A percentile compares a stretch with the other conserved stretches of the same genome.
phyloP scores from a whole-genome alignment of 2,888 invertebrate genomes.

The Noctua comes region DNA sequence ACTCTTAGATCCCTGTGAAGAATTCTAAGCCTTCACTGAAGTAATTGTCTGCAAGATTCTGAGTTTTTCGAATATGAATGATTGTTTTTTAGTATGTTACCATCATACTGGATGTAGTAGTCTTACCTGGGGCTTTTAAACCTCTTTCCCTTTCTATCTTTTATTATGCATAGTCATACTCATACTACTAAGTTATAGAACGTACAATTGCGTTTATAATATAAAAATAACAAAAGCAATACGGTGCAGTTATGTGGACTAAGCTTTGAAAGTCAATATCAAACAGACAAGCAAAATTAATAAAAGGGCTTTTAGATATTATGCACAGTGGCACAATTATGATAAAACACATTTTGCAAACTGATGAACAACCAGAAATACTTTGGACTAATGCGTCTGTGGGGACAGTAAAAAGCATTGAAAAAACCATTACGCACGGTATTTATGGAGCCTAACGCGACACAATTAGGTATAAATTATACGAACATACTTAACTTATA shows the following conservation, averaged over 20 bases:
- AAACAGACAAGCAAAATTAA: slow-evolving; percentile 12
- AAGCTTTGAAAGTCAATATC: background rate
- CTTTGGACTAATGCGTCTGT: slow-evolving; percentile 60
- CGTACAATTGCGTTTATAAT: background rate
- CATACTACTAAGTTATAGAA: background rate
- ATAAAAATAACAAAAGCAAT: background rate
- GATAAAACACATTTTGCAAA: slow-evolving; percentile 49
- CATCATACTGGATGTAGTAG: background rate
- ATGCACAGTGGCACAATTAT: slow-evolving; percentile 28
- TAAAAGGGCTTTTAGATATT: slow-evolving; percentile 9
- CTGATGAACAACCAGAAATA: slow-evolving; percentile 58
- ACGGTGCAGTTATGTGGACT: background rate
- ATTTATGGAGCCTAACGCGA: slow-evolving; percentile 59
- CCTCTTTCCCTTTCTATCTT: background rate
- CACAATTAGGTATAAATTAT: slow-evolving; percentile 56
- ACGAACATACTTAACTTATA: slow-evolving; percentile 34
- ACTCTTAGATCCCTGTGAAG: slow-evolving; percentile 37
- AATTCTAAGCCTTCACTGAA: slow-evolving; percentile 37
- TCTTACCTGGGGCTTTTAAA: background rate
- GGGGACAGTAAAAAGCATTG: slow-evolving; percentile 63
- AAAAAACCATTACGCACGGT: slow-evolving; percentile 60
- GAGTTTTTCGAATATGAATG: slow-evolving; percentile 9
- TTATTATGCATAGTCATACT: background rate
- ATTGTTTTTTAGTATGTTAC: background rate
- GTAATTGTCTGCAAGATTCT: slow-evolving; percentile 12